Conservation (phyloP, 2,797 vertebrate genomes). For the Picus viridis region DNA sequence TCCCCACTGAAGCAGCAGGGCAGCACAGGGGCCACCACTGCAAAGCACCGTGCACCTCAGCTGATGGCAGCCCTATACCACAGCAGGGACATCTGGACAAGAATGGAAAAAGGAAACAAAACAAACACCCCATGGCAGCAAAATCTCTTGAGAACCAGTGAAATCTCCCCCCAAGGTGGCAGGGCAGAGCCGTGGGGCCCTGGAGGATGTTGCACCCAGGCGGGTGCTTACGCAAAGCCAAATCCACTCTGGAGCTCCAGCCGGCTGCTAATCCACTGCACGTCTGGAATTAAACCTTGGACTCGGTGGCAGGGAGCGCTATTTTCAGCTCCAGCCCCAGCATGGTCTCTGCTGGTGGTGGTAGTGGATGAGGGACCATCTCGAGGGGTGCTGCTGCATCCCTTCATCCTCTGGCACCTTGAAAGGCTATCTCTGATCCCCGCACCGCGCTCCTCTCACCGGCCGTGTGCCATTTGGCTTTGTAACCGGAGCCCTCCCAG, state of each 20-base stretch:
- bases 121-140: accelerated
- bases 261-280: conserved; percentile 34
- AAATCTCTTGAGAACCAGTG: background rate
- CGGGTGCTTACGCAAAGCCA: conserved; percentile 22
- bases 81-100: accelerated
- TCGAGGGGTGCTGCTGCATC: background rate
- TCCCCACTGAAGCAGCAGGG: accelerated
- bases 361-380: background rate
- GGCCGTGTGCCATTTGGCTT: conserved; percentile 4
- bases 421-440: conserved; percentile 72
- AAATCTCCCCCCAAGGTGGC: accelerated
- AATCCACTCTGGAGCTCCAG: conserved; percentile 29
- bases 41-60: accelerated
- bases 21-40: accelerated
- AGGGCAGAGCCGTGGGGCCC: background rate
- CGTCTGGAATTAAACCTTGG: conserved; percentile 57
- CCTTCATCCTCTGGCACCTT: conserved; percentile 46
- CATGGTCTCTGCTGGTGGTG: accelerated
- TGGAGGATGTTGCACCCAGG: background rate
- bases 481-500: conserved; percentile 76
- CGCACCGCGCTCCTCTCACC: conserved; percentile 30
- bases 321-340: background rate
- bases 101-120: background rate
- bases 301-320: background rate
- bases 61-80: background rate